Percentiles rank a stretch among this genome's conserved stretches.
phyloP scores from a whole-genome alignment of 2,797 vertebrate genomes.

The Tamandua tetradactyla region DNA sequence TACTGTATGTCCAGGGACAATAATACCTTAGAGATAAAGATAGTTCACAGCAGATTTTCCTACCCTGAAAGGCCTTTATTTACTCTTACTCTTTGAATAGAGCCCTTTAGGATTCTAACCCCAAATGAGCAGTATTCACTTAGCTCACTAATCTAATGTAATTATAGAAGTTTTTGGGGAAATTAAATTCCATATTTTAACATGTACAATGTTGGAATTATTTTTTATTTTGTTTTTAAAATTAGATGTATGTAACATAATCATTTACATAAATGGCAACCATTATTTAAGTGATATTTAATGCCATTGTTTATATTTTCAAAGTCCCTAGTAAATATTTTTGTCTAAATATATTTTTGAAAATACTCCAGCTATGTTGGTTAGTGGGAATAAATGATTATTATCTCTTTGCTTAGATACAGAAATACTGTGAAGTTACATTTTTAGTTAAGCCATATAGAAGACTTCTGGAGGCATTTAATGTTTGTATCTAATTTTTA shows the following conservation, averaged over 20 bases:
- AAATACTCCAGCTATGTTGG: background rate
- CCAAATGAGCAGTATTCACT: background rate
- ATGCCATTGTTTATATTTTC: constrained; percentile 56
- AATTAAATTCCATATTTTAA: background rate
- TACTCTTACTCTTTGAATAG: background rate
- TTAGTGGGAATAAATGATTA: constrained; percentile 16
- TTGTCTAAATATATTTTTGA: constrained; percentile 32
- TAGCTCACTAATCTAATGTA: background rate
- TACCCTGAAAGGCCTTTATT: background rate
- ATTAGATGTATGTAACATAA: background rate
- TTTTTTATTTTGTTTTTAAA: background rate
- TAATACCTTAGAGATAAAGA: background rate
- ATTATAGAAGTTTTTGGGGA: background rate
- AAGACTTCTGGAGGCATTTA: constrained; percentile 44
- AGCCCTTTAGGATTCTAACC: background rate
- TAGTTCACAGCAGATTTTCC: background rate
- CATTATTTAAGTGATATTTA: constrained; percentile 48
- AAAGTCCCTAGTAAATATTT: constrained; percentile 56
- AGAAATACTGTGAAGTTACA: constrained; percentile 54
- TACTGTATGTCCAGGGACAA: background rate
- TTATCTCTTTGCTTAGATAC: constrained; percentile 21
- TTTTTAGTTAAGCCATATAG: constrained; percentile 51
- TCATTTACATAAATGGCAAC: constrained; percentile 8
- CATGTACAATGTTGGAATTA: background rate
- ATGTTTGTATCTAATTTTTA: constrained; percentile 41